A percentile compares a stretch with the other conserved stretches of the same genome.
These are phyloP conservation scores for Myiozetetes cayanensis DNA, from an alignment of 2,113 vertebrate species.

Conservation along the genomic window DNA sequence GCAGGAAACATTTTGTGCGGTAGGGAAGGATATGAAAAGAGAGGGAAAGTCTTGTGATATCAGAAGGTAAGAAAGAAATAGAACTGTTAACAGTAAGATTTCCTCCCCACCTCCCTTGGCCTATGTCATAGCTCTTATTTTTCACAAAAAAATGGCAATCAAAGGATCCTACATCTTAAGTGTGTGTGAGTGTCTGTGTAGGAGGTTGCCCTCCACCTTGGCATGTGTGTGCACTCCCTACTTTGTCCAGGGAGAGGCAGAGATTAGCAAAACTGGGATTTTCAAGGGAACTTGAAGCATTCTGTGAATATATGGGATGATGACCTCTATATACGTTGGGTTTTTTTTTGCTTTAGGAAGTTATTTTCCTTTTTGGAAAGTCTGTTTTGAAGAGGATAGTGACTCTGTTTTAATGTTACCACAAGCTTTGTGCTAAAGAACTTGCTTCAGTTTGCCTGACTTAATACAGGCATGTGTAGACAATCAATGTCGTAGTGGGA, in stretches of 20 bases:
- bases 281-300: background rate
- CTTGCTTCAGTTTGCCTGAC: background rate
- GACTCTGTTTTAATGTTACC: background rate
- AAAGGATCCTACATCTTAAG: background rate
- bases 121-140: background rate
- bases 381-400: background rate
- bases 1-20: background rate
- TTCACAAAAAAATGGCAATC: background rate
- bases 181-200: background rate
- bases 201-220: background rate
- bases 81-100: background rate
- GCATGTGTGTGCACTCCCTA: background rate
- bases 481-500: background rate
- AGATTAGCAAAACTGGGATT: background rate
- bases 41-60: background rate
- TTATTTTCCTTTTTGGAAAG: background rate
- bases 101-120: background rate
- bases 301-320: accelerated
- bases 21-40: background rate
- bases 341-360: background rate
- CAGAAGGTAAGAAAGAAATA: background rate
- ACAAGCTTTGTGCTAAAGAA: background rate
- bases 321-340: background rate
- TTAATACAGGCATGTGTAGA: background rate
- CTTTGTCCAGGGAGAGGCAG: background rate